Conservation (phyloP, 2,797 vertebrate species). For the Spheniscus humboldti region DNA sequence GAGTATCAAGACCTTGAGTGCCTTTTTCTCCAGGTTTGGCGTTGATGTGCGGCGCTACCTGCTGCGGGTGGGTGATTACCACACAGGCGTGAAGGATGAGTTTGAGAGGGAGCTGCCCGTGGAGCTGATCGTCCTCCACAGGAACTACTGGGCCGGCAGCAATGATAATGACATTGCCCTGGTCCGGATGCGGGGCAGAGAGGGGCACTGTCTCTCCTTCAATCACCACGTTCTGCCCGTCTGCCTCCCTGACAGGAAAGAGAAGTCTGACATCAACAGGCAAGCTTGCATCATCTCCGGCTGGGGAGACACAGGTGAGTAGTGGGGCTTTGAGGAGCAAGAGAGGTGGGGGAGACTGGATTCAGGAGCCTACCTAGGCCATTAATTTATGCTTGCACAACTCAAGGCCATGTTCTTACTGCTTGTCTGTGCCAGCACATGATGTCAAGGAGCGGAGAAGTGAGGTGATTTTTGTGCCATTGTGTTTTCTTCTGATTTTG, state of each 20-base stretch:
- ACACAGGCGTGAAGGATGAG: constrained; percentile 83
- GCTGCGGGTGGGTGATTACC: constrained; percentile 84
- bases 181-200: constrained; percentile 79
- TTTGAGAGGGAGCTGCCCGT: constrained; percentile 83
- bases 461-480: not conserved
- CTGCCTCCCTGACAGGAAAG: constrained; percentile 79
- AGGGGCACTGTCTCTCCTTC: constrained; percentile 82
- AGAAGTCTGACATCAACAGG: constrained; percentile 68
- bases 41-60: constrained; percentile 79
- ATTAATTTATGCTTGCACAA: not conserved
- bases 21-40: constrained; percentile 77
- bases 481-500: not conserved
- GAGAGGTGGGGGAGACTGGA: not conserved
- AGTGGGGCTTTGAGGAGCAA: not conserved
- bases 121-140: constrained; percentile 81
- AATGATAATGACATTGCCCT: constrained; percentile 89
- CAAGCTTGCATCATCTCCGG: constrained; percentile 84
- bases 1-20: not conserved
- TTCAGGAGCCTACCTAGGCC: not conserved
- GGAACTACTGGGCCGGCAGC: constrained; percentile 80
- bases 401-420: not conserved
- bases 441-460: not conserved
- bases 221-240: constrained; percentile 81
- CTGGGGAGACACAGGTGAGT: constrained; percentile 86
- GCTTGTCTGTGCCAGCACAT: not conserved